Evolutionary conservation across 2,888 invertebrate species (phyloP).

Genomic region (Alloplasta piceator): DNA sequence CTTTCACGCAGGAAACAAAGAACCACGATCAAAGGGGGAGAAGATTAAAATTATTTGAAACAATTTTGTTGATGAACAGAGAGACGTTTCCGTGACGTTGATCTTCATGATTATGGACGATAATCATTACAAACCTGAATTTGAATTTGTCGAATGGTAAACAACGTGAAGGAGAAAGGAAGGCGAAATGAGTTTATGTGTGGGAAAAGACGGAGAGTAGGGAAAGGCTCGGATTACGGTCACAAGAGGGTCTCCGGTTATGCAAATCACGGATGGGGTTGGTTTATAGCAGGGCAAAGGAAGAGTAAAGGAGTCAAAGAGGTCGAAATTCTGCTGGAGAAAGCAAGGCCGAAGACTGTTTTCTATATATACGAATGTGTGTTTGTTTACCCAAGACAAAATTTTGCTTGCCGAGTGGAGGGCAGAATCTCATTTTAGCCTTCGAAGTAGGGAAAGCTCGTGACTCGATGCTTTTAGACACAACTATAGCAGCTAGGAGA

Average conservation of each 20-base stretch:
- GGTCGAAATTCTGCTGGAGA: conserved; percentile 34
- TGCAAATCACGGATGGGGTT: conserved; percentile 65
- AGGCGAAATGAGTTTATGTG: conserved; percentile 5
- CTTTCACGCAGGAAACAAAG: too few relatives aligned
- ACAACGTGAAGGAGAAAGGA: conserved; percentile 28
- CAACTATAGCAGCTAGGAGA: conserved; percentile 4
- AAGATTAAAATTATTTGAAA: too few relatives aligned
- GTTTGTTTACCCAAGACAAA: conserved; percentile 47
- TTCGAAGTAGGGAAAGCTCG: conserved; percentile 49
- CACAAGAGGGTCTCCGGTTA: conserved; percentile 61
- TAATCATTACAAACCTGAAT: too few relatives aligned
- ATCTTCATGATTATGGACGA: too few relatives aligned
- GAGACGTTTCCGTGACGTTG: too few relatives aligned
- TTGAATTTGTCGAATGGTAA: background rate
- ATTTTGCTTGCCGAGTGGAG: conserved; percentile 45
- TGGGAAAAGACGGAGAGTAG: conserved; percentile 18
- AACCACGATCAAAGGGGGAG: too few relatives aligned
- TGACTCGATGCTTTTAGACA: conserved; percentile 42
- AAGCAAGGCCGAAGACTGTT: conserved; percentile 34
- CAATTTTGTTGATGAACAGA: too few relatives aligned
- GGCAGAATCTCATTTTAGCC: conserved; percentile 59
- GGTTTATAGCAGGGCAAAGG: conserved; percentile 49
- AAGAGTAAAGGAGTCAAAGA: conserved; percentile 35
- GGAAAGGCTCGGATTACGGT: conserved; percentile 60
- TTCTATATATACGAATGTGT: conserved; percentile 2